phyloP scores from a whole-genome alignment of 2,888 invertebrate species.

The Bibio marci region DNA sequence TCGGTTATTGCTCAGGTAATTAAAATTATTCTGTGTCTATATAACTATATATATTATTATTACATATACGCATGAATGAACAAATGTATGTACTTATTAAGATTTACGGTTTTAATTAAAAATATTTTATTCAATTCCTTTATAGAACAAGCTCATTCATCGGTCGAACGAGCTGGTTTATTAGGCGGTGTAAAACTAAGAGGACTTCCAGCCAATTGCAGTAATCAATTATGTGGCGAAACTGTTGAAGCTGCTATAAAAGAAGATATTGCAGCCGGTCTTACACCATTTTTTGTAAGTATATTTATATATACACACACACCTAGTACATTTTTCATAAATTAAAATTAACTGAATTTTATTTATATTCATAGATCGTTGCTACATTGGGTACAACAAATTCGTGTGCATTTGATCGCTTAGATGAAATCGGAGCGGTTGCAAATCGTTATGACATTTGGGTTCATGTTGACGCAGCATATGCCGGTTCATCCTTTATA shows the following conservation, averaged over 20 bases:
- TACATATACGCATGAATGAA: background rate
- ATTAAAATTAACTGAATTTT: background rate
- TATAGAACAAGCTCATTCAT: slow-evolving; percentile 77
- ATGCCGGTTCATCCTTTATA: slow-evolving; percentile 90
- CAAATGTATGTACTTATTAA: background rate
- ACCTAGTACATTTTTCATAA: slow-evolving; percentile 1
- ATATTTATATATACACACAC: background rate
- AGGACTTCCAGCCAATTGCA: slow-evolving; percentile 50
- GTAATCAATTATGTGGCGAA: slow-evolving; percentile 56
- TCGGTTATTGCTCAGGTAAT: slow-evolving; percentile 75
- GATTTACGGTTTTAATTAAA: background rate
- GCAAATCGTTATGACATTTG: slow-evolving; percentile 61
- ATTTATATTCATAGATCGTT: slow-evolving; percentile 40
- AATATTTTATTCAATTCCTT: slow-evolving; percentile 5
- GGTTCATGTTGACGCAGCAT: slow-evolving; percentile 95
- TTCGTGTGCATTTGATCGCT: slow-evolving; percentile 84
- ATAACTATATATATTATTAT: no score
- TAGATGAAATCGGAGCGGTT: slow-evolving; percentile 84
- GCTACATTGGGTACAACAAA: slow-evolving; percentile 90
- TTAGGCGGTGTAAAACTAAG: slow-evolving; percentile 71
- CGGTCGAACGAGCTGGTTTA: slow-evolving; percentile 82
- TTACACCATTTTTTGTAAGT: slow-evolving; percentile 92
- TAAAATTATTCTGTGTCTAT: slow-evolving; percentile 14
- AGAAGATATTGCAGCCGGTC: slow-evolving; percentile 70
- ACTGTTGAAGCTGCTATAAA: slow-evolving; percentile 60